These are phyloP conservation scores for Ypsolopha sequella DNA, from an alignment of 2,888 invertebrate genomes.

Conservation along the genomic window DNA sequence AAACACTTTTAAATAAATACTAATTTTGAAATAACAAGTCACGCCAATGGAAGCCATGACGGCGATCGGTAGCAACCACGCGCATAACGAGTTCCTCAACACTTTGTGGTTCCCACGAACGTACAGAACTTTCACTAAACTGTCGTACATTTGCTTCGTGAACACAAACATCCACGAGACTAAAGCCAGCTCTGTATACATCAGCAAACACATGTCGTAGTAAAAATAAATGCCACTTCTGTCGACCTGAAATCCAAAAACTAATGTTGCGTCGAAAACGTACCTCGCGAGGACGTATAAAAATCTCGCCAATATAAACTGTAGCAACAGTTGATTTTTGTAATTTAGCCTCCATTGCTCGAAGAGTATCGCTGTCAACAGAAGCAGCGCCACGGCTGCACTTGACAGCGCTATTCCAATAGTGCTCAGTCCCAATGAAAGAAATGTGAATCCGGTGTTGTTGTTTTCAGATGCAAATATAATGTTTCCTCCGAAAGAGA, in stretches of 20 bases:
- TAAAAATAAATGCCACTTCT: slow-evolving; percentile 12
- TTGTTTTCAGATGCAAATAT: slow-evolving; percentile 16
- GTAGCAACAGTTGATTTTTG: slow-evolving; percentile 51
- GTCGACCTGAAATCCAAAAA: slow-evolving; percentile 15
- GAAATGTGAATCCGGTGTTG: slow-evolving; percentile 13
- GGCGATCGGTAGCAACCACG: slow-evolving; percentile 33
- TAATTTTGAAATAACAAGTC: slow-evolving; percentile 12
- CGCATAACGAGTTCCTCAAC: slow-evolving; percentile 27
- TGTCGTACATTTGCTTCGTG: slow-evolving; percentile 42
- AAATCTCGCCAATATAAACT: slow-evolving; percentile 47
- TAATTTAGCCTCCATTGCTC: slow-evolving; percentile 44
- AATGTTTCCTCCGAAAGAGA: slow-evolving; percentile 16
- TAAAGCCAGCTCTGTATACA: slow-evolving; percentile 39
- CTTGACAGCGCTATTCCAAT: slow-evolving; percentile 35
- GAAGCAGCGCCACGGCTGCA: slow-evolving; percentile 29
- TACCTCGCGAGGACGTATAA: slow-evolving; percentile 35
- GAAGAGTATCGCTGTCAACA: slow-evolving; percentile 39
- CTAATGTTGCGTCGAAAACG: slow-evolving; percentile 23
- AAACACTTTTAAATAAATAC: slow-evolving; percentile 14
- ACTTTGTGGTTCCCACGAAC: slow-evolving; percentile 17
- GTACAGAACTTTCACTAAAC: slow-evolving; percentile 41
- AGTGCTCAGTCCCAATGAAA: slow-evolving; percentile 28
- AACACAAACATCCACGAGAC: slow-evolving; percentile 52
- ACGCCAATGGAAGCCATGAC: slow-evolving; percentile 15
- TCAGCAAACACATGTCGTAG: slow-evolving; percentile 20